Conservation (phyloP, 2,797 vertebrate genomes). For the Rhinogobio ventralis region DNA sequence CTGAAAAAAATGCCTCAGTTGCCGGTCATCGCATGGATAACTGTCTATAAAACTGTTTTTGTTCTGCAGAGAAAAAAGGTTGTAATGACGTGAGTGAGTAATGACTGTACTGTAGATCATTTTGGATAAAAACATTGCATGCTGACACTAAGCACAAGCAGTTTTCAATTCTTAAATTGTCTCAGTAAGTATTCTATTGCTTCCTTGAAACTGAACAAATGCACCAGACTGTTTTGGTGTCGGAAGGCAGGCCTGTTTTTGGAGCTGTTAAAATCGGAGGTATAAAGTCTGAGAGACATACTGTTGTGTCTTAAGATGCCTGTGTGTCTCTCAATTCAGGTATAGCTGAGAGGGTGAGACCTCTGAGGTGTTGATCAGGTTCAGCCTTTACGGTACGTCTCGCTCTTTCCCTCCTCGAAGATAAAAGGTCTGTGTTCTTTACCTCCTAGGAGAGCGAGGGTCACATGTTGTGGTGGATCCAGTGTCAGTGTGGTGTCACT, state of each 20-base stretch:
- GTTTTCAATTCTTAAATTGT: slow-evolving; percentile 4
- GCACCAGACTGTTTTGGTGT: background rate
- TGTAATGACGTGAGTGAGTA: background rate
- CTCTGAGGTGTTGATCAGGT: slow-evolving; percentile 24
- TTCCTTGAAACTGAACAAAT: slow-evolving; percentile 20
- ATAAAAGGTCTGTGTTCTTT: slow-evolving; percentile 32
- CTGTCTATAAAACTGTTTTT: background rate
- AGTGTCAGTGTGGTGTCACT: slow-evolving; percentile 23
- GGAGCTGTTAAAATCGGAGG: background rate
- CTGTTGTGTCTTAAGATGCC: slow-evolving; percentile 12
- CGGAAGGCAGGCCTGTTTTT: background rate
- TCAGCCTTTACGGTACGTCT: background rate
- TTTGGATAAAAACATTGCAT: background rate
- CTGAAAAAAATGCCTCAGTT: background rate
- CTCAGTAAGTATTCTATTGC: slow-evolving; percentile 12
- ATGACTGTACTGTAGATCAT: background rate
- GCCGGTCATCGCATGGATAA: background rate
- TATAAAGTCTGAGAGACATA: slow-evolving; percentile 10
- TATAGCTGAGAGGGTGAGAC: slow-evolving; percentile 18
- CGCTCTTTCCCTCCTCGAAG: background rate
- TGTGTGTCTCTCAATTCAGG: background rate
- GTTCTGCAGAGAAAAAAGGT: slow-evolving; percentile 10
- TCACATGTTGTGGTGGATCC: slow-evolving; percentile 34
- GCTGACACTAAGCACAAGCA: background rate
- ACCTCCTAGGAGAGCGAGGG: slow-evolving; percentile 25